Evolutionary conservation across 2,113 vertebrate species (phyloP).

Genomic region (Sceloporus undulatus): DNA sequence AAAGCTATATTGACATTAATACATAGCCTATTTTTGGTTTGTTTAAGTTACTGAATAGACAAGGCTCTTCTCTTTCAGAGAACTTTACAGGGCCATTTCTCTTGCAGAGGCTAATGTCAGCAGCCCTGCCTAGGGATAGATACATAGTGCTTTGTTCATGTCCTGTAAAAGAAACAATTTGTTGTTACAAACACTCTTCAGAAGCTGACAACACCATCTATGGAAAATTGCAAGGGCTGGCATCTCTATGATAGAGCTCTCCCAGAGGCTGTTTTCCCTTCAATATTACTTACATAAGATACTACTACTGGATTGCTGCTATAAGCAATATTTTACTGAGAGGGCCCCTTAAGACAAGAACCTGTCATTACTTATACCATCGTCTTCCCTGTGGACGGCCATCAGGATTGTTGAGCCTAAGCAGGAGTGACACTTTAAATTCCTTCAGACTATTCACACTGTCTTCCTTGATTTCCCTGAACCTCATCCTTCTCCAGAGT

Average conservation of each 20-base stretch:
- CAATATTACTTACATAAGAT: conserved; percentile 67
- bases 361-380: conserved; percentile 65
- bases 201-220: conserved; percentile 56
- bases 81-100: conserved; percentile 31
- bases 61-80: conserved; percentile 15
- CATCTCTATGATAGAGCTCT: conserved; percentile 63
- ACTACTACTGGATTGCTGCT: conserved; percentile 67
- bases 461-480: conserved; percentile 77
- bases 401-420: conserved; percentile 72
- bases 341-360: conserved; percentile 67
- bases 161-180: conserved; percentile 57
- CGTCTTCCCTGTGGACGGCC: conserved; percentile 60
- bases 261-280: conserved; percentile 67
- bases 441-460: conserved; percentile 72
- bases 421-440: conserved; percentile 74
- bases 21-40: neutral
- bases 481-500: conserved; percentile 70
- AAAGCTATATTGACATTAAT: neutral
- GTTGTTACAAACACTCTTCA: conserved; percentile 53
- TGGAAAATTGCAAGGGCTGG: conserved; percentile 65
- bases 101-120: conserved; percentile 40
- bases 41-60: neutral
- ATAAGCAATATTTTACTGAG: conserved; percentile 70
- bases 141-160: conserved; percentile 32
- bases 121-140: conserved; percentile 36